These are phyloP conservation scores for Lasioglossum baleicum DNA, from an alignment of 1,140 invertebrate genomes.

Conservation along the genomic window DNA sequence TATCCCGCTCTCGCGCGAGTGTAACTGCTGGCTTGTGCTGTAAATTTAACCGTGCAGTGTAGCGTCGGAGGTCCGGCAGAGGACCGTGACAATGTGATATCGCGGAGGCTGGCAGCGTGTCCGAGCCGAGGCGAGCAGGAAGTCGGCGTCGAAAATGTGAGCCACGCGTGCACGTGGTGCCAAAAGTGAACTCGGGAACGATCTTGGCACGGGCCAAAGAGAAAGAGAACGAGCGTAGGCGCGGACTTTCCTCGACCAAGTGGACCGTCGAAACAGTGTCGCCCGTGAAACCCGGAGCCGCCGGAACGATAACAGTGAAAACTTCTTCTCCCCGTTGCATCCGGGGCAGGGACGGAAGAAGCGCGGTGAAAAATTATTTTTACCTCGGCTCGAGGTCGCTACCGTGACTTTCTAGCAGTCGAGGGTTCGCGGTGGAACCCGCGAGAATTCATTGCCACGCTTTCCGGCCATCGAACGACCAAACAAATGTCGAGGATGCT, in stretches of 20 bases:
- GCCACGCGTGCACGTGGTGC: constrained; percentile 10
- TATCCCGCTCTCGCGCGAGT: no score
- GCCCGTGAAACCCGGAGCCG: neutral
- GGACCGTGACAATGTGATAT: neutral
- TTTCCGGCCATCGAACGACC: constrained; percentile 17
- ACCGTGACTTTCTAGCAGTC: neutral
- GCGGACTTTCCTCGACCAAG: neutral
- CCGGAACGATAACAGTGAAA: neutral
- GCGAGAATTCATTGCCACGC: constrained; percentile 17
- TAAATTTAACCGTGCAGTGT: neutral
- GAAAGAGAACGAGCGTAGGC: constrained; percentile 10
- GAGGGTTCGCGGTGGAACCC: neutral
- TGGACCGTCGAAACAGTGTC: constrained; percentile 9
- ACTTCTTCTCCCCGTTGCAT: constrained; percentile 23
- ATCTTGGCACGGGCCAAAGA: constrained; percentile 15
- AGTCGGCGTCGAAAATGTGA: constrained; percentile 44
- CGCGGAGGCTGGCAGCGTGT: neutral
- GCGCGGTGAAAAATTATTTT: constrained; percentile 56
- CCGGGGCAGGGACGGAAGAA: constrained; percentile 33
- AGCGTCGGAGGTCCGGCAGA: neutral
- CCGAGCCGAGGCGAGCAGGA: constrained; percentile 2
- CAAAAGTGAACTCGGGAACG: constrained; percentile 13
- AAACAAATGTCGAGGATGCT: constrained; percentile 71
- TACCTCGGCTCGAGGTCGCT: constrained; percentile 23
- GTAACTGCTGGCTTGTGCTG: no score